Conservation (phyloP, 2,113 vertebrate species). For the Odobenus rosmarus region DNA sequence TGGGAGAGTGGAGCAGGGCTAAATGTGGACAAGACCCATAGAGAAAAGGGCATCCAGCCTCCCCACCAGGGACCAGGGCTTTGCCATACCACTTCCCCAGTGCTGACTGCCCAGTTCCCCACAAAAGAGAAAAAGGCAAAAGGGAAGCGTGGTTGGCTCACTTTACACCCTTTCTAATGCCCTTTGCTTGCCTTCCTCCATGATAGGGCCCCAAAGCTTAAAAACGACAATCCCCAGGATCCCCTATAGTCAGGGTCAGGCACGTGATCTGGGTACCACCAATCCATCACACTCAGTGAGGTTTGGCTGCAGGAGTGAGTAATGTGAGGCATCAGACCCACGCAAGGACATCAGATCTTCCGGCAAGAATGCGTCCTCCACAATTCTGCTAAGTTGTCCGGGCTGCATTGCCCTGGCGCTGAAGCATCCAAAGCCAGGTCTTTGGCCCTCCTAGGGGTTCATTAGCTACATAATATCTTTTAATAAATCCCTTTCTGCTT, state of each 20-base stretch:
- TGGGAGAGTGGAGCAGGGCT: neutral
- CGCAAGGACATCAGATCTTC: neutral
- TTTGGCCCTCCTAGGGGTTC: neutral
- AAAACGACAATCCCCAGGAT: neutral
- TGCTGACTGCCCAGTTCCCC: neutral
- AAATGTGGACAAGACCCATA: neutral
- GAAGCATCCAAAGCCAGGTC: neutral
- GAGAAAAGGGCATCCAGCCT: neutral
- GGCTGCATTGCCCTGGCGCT: neutral
- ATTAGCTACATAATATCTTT: conserved; percentile 1
- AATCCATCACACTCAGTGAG: neutral
- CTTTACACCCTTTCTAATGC: neutral
- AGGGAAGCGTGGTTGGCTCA: neutral
- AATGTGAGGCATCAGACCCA: neutral
- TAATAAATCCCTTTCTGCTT: conserved; percentile 54
- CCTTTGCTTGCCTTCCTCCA: neutral
- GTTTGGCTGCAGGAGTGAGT: neutral
- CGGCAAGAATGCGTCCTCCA: neutral
- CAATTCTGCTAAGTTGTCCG: neutral
- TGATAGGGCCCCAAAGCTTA: neutral
- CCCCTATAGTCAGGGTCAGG: neutral
- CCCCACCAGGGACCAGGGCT: neutral
- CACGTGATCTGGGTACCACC: neutral
- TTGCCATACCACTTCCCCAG: neutral
- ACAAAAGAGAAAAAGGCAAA: neutral